Base-by-base conservation (phyloP, 1,140 invertebrate species). In the Pectinophora gossypiella region DNA sequence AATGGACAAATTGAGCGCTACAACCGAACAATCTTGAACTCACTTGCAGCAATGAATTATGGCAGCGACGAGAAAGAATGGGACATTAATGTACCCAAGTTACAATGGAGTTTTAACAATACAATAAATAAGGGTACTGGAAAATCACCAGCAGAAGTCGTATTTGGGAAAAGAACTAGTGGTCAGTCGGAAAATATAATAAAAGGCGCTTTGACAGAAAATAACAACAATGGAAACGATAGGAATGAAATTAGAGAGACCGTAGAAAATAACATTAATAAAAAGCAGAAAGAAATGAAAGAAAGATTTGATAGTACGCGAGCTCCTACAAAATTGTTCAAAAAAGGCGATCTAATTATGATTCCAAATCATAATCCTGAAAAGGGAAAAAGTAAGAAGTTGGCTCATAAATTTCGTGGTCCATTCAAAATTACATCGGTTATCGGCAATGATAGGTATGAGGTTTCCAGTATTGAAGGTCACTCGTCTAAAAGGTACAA, bases 71-170 rank as follows among this genome's bases (percentile, higher is more conserved):
- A 40, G 15, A 40, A 40, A 16, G 38, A 40, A 10, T 51, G 50
- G 50, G 50, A 51, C 23, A 44, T 2, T 5, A 20, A 51, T 19
- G 4, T 51, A 18, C 1, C 1, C 0, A 51, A 23, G 27, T 6
- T 51, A 2, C 38, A 51, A 16, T 51, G 50, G 50, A 19, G 21
- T 15, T 19, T 51, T n/a, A 51, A 44, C 32, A 51, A 51, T 23
- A 51, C 50, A 1, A 4, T 43, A 18, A 21, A 51, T 4, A 51
- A 23, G 13, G 15, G 19, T 1, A 51, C 42, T 19, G 50, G 38
- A 2, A 51, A n/a, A 18, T 19, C 50, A 7, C 50, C 50, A 27
- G n/a, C 50, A 35, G 38, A 45, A 23, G 40, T 45, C 1, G 21
- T 51, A 0, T 51, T 51, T 18, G 50, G 50, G 20, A 5, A 22